Evolutionary conservation across 2,888 invertebrate genomes (phyloP).

Genomic region (Noctua janthe): DNA sequence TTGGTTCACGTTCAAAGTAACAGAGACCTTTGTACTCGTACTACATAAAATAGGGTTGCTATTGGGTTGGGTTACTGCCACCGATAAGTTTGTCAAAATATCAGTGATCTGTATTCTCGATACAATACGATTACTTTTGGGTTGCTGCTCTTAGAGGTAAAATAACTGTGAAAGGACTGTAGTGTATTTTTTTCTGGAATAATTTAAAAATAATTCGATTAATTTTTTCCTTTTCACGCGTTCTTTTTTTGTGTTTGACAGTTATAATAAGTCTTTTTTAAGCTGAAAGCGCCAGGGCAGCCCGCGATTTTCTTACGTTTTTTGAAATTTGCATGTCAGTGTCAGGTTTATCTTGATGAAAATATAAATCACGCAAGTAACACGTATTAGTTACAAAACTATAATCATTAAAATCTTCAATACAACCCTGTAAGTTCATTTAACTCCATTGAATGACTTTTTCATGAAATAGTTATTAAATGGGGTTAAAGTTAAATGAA

Average conservation of each 20-base stretch:
- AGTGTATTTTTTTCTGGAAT: background rate
- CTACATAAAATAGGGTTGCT: background rate
- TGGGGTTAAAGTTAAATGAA: too few relatives aligned
- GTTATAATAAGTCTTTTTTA: background rate
- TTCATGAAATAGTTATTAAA: too few relatives aligned
- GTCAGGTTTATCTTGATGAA: too few relatives aligned
- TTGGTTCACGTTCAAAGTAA: background rate
- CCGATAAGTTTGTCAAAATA: background rate
- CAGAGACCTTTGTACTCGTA: background rate
- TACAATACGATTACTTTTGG: background rate
- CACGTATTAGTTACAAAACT: too few relatives aligned
- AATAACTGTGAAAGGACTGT: background rate
- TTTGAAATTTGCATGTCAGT: too few relatives aligned
- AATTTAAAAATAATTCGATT: background rate
- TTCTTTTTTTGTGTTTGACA: background rate
- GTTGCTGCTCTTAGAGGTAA: background rate
- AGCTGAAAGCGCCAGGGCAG: too few relatives aligned
- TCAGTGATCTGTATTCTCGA: background rate
- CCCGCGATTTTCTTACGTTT: too few relatives aligned
- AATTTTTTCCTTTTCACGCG: background rate
- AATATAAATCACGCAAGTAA: too few relatives aligned
- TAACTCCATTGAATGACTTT: too few relatives aligned
- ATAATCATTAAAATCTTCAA: too few relatives aligned
- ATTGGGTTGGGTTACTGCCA: background rate
- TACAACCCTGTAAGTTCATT: too few relatives aligned